Evolutionary conservation across 2,888 invertebrate species (phyloP).

Genomic region (Diaperis boleti): DNA sequence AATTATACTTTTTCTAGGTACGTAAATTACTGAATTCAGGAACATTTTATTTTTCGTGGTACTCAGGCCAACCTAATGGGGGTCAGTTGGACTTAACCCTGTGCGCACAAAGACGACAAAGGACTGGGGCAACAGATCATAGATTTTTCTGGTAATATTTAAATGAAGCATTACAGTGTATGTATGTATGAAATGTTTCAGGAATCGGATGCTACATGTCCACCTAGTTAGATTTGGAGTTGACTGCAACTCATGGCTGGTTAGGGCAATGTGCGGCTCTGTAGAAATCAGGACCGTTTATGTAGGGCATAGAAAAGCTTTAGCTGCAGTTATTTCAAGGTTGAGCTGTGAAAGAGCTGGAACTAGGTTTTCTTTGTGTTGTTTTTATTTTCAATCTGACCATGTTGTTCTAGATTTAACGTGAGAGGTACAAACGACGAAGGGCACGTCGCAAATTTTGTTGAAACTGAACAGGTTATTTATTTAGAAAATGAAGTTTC

Average conservation of each 20-base stretch:
- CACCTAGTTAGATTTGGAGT: conserved; percentile 93
- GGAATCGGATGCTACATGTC: conserved; percentile 95
- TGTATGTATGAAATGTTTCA: conserved; percentile 56
- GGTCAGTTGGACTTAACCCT: conserved; percentile 87
- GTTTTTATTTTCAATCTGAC: conserved; percentile 15
- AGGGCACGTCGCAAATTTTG: conserved; percentile 99
- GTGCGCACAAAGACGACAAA: conserved; percentile 90
- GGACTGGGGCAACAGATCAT: conserved; percentile 87
- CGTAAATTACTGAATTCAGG: conserved; percentile 96
- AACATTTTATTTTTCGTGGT: conserved; percentile 97
- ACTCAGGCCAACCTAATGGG: conserved; percentile 58
- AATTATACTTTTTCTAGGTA: conserved; percentile 57
- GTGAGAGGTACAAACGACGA: conserved; percentile 99
- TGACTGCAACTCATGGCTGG: conserved; percentile 90
- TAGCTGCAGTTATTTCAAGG: conserved; percentile 95
- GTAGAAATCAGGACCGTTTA: conserved; percentile 99
- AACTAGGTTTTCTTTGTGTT: conserved; percentile 72
- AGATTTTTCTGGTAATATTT: conserved; percentile 90
- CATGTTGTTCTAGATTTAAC: conserved; percentile 87
- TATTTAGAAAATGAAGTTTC: conserved; percentile 91
- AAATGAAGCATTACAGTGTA: neutral
- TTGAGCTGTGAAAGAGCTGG: conserved; percentile 98
- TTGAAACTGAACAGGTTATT: conserved; percentile 98
- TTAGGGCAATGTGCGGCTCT: conserved; percentile 97
- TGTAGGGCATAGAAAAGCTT: conserved; percentile 93